A percentile compares a stretch with the other conserved stretches of the same genome.
phyloP scores from a whole-genome alignment of 1,140 invertebrate species.

The Rhyzopertha dominica region DNA sequence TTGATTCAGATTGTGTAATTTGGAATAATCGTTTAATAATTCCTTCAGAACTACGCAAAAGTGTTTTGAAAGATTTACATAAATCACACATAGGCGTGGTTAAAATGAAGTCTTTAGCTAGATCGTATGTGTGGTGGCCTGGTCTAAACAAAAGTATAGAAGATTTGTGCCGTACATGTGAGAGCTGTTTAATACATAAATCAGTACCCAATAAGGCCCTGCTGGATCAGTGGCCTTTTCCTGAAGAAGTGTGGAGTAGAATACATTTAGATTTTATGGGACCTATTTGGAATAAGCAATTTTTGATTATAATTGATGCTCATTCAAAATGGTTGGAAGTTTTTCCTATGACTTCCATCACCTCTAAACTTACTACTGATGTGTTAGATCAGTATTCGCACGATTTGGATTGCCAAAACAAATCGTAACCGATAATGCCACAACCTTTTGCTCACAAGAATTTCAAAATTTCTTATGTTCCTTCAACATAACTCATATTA shows the following conservation, averaged over 20 bases:
- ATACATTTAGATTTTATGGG: slow-evolving; percentile 16
- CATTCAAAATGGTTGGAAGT: slow-evolving; percentile 13
- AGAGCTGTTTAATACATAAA: slow-evolving; percentile 10
- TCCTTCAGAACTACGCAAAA: slow-evolving; percentile 8
- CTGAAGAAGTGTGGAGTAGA: slow-evolving; percentile 6
- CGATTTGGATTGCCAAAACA: slow-evolving; percentile 36
- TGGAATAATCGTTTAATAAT: slow-evolving; percentile 8
- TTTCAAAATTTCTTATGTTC: slow-evolving; percentile 34
- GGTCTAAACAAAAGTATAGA: slow-evolving; percentile 13
- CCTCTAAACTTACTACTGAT: background rate
- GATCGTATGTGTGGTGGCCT: slow-evolving; percentile 13
- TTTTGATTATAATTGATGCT: slow-evolving; percentile 14
- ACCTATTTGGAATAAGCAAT: slow-evolving; percentile 10
- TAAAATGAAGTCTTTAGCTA: slow-evolving; percentile 15
- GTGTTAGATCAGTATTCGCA: slow-evolving; percentile 10
- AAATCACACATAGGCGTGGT: slow-evolving; percentile 11
- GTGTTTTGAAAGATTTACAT: slow-evolving; percentile 8
- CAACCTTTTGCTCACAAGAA: slow-evolving; percentile 29
- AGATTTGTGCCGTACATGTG: slow-evolving; percentile 2
- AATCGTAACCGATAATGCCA: slow-evolving; percentile 39
- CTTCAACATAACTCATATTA: slow-evolving; percentile 35
- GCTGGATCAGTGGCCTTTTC: slow-evolving; percentile 8
- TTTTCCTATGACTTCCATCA: slow-evolving; percentile 10
- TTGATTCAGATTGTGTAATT: too few species aligned
- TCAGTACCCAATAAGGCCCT: slow-evolving; percentile 5